Evolutionary conservation across 1,140 invertebrate species (phyloP).

Genomic region (Drosophila subobscura): DNA sequence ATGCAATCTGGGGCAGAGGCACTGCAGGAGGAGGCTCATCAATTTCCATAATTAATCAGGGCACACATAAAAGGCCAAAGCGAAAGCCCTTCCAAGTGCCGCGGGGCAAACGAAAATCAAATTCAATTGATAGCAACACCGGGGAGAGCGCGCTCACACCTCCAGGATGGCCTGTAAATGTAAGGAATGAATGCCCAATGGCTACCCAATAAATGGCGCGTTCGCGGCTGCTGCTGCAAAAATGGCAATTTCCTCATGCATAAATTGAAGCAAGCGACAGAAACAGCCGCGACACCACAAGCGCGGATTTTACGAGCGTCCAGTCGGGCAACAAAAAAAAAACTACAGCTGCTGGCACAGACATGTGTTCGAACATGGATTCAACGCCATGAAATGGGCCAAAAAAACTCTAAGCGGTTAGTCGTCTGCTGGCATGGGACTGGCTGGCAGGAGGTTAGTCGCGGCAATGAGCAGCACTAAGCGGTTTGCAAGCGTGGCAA

Average conservation of each 20-base stretch:
- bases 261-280: conserved; percentile 36
- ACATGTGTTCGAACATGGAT: conserved; percentile 13
- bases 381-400: conserved; percentile 37
- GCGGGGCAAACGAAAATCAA: conserved; percentile 25
- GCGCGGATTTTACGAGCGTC: conserved; percentile 38
- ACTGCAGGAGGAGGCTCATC: conserved; percentile 7
- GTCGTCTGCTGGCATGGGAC: no score
- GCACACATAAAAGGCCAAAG: conserved; percentile 37
- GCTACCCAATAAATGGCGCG: conserved; percentile 18
- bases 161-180: background rate
- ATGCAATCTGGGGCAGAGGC: conserved; percentile 19
- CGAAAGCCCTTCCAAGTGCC: conserved; percentile 4
- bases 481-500: conserved; percentile 25
- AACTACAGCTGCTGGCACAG: conserved; percentile 1
- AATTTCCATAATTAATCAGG: conserved; percentile 48
- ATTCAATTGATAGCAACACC: conserved; percentile 27
- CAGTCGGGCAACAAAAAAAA: conserved; percentile 13
- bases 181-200: background rate
- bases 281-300: conserved; percentile 33
- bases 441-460: conserved; percentile 24
- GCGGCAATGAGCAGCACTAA: conserved; percentile 25
- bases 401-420: conserved; percentile 22
- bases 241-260: conserved; percentile 28
- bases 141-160: background rate
- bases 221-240: conserved; percentile 9